Base-by-base conservation (phyloP, 2,797 vertebrate species). In the Apodemus agrarius region DNA sequence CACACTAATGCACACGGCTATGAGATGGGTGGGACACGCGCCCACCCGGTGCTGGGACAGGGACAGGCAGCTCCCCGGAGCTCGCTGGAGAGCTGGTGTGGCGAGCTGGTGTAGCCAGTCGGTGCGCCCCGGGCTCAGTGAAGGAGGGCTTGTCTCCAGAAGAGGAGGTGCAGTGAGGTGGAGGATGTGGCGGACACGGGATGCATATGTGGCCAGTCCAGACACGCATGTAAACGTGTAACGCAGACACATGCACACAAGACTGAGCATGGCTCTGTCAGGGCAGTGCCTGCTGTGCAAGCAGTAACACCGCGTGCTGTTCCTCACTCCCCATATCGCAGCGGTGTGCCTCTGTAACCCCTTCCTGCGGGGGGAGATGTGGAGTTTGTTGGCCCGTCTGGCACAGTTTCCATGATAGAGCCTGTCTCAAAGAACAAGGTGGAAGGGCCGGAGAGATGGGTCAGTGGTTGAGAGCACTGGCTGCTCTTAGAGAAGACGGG, bases 281-380 rank as follows among this genome's bases (percentile, higher is more conserved):
- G 40, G 26, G 29, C 17, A 19, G 8, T 40, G 9, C 31, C 17
- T 40, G 21, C 84, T 69, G 12, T 21, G 22, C 82, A 65, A 17
- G 43, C 84, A 37, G 8, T 13, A 54, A n/a, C 34, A 54, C 63
- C 31, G 81, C 26, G 40, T 65, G 34, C 29, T 22, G 40, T 31
- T 11, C 22, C 8, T 29, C 4, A 6, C 7, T 72, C 1, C 1
- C 31, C 22, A 37, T 16, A 6, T 6, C 1, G 3, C 34, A 72
- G 22, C 65, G 3, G 6, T 72, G 84, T 37, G 26, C 12, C 1
- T 10, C 34, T 54, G 13, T 72, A 10, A 29, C 10, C 61, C 34
- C 34, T 52, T n/a, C 34, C 22, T 37, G 22, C 29, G 9, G 52
- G 29, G 4, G 1, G 16, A n/a, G 3, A 24, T 4, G 2, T 54